phyloP scores from a whole-genome alignment of 2,888 invertebrate species.

The Cinara cedri region DNA sequence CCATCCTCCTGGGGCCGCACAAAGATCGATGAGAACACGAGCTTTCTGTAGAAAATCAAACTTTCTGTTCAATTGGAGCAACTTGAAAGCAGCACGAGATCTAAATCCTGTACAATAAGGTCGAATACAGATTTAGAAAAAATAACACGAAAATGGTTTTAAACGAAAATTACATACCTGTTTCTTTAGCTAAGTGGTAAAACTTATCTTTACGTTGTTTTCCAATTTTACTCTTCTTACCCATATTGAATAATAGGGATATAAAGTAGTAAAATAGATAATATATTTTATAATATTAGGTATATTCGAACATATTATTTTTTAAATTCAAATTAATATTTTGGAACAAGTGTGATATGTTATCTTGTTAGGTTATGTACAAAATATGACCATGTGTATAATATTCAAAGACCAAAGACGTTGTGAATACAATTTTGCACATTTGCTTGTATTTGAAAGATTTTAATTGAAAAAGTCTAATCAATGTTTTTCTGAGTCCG shows the following conservation, averaged over 20 bases:
- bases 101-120: conserved; percentile 76
- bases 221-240: conserved; percentile 94
- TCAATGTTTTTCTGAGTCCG: no score
- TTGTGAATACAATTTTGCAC: no score
- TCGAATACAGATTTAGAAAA: neutral
- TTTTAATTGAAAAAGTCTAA: no score
- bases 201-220: conserved; percentile 98
- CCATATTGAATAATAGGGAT: conserved; percentile 70
- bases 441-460: no score
- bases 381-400: neutral
- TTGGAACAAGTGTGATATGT: conserved; percentile 22
- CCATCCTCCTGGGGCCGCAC: conserved; percentile 99
- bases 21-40: conserved; percentile 95
- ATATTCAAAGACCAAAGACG: neutral
- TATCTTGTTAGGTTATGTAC: conserved; percentile 54
- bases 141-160: neutral
- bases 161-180: conserved; percentile 69
- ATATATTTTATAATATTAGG: no score
- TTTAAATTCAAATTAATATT: neutral
- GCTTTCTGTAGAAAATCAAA: conserved; percentile 96
- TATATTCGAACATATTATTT: no score
- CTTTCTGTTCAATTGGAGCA: conserved; percentile 96
- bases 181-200: conserved; percentile 97
- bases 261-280: no score
- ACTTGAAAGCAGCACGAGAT: conserved; percentile 98